A percentile compares a stretch with the other conserved stretches of the same genome.
These are phyloP conservation scores for Copsychus sechellarum DNA, from an alignment of 2,113 vertebrate species.

Conservation along the genomic window DNA sequence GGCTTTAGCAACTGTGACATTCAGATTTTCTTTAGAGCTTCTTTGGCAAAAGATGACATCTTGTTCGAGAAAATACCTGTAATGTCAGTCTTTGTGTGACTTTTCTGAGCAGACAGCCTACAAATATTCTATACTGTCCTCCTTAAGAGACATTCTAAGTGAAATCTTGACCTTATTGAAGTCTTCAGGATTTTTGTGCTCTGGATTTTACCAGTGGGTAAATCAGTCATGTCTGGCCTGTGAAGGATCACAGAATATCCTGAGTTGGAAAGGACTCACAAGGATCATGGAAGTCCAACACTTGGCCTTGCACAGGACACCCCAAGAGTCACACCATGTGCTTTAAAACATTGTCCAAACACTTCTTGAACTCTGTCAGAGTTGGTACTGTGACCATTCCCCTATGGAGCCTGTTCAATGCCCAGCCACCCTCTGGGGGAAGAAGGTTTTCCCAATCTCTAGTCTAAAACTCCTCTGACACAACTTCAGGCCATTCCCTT, in stretches of 20 bases:
- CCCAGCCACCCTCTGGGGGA: accelerated
- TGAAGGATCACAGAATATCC: not conserved
- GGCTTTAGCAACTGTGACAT: not conserved
- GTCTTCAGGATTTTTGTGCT: not conserved
- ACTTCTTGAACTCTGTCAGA: accelerated
- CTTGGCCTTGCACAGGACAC: not conserved
- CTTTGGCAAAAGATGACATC: not conserved
- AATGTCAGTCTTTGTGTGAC: not conserved
- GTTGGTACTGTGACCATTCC: not conserved
- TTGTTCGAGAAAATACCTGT: not conserved
- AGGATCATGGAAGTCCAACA: accelerated
- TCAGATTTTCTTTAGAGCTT: not conserved
- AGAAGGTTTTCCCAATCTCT: not conserved
- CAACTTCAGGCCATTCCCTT: not conserved
- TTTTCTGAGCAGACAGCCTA: not conserved
- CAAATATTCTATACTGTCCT: accelerated
- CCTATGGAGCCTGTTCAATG: not conserved
- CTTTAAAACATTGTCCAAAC: not conserved
- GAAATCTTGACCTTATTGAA: not conserved
- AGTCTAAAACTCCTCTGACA: not conserved
- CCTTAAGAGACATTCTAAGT: not conserved
- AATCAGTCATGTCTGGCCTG: not conserved
- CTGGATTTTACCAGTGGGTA: not conserved
- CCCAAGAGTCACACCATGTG: too few species aligned
- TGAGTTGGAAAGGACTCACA: not conserved